Evolutionary conservation across 2,888 invertebrate genomes (phyloP), one percentile per base, ranked within the genome.

Genomic region (Lycia hirtaria): DNA sequence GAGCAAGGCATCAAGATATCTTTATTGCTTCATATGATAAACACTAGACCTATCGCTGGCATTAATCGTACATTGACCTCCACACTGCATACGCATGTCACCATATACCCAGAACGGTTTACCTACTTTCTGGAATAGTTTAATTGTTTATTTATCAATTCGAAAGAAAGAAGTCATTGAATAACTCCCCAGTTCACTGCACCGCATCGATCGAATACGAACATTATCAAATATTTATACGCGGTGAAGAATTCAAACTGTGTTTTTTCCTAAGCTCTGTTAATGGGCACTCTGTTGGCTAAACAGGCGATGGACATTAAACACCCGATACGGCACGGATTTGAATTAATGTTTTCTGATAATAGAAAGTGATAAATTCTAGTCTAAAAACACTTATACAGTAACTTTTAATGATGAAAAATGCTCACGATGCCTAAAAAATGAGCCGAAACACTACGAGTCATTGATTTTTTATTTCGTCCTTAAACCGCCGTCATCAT

Each of bases 41-140:
- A 82, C 75, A 79, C 77, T 80, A 78, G 80, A 81, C 78, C 76
- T 83, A 77, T 83, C 79, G 69, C 68, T 72, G 65, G 76, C 78
- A 86, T 88, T 83, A 87, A 86, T 84, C 83, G 88, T 80, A 70
- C 83, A 60, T 74, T 80, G 81, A 85, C 82, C 81, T 73, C 66
- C 24, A 61, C 55, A 58, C 50, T 49, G 41, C 60, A 62, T 61
- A 60, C 53, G 50, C 54, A 26, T 57, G 62, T 49, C 60, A 55
- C 51, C 32, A 50, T 48, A 44, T 53, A 43, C 5, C 41, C 24
- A 48, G 28, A 17, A 38, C 24, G 1, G 6, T 33, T 22, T 26
- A 26, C 4, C 19, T 50, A 26, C 26, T 41, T 41, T 28, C 26
- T 45, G 26, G 44, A 50, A 59, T 52, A 59, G 15, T 52, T 60